Percentiles rank a stretch among this genome's conserved stretches.
phyloP scores from a whole-genome alignment of 2,797 vertebrate species.

The Setipinna tenuifilis region DNA sequence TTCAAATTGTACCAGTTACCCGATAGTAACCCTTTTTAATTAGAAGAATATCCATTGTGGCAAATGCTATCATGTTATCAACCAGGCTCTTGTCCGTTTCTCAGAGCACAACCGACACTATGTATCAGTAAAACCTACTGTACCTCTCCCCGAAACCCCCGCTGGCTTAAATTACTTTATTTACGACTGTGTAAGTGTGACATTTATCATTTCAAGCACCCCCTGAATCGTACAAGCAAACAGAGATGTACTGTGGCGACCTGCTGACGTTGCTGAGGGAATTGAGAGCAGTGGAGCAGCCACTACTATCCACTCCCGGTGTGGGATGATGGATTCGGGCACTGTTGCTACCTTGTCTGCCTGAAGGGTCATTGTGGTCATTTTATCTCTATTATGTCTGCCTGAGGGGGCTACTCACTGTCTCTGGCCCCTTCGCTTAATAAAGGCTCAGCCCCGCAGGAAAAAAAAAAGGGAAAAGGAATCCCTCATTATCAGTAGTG shows the following conservation, averaged over 20 bases:
- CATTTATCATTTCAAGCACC: conserved; percentile 15
- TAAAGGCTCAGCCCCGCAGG: conserved; percentile 26
- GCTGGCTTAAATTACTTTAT: not conserved
- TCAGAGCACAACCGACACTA: not conserved
- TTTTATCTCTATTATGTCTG: conserved; percentile 71
- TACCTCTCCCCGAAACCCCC: not conserved
- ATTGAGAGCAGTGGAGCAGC: conserved; percentile 17
- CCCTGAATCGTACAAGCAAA: conserved; percentile 7
- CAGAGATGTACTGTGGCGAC: not conserved
- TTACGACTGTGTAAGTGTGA: not conserved
- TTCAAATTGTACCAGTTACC: too few relatives aligned
- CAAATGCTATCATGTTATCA: not conserved
- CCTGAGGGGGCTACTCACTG: conserved; percentile 63
- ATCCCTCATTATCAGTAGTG: not conserved
- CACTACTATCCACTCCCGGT: conserved; percentile 30
- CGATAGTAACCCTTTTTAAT: not conserved
- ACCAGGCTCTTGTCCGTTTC: not conserved
- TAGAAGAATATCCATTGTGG: not conserved
- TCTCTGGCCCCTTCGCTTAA: conserved; percentile 62
- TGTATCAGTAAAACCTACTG: not conserved
- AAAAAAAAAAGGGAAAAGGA: not conserved
- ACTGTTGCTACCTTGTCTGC: conserved; percentile 58
- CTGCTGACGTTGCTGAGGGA: not conserved
- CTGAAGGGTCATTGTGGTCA: conserved; percentile 64
- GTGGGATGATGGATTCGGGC: conserved; percentile 33